A percentile compares a stretch with the other conserved stretches of the same genome.
Evolutionary conservation across 2,113 vertebrate genomes (phyloP).

Genomic region (Larimichthys polyactis): DNA sequence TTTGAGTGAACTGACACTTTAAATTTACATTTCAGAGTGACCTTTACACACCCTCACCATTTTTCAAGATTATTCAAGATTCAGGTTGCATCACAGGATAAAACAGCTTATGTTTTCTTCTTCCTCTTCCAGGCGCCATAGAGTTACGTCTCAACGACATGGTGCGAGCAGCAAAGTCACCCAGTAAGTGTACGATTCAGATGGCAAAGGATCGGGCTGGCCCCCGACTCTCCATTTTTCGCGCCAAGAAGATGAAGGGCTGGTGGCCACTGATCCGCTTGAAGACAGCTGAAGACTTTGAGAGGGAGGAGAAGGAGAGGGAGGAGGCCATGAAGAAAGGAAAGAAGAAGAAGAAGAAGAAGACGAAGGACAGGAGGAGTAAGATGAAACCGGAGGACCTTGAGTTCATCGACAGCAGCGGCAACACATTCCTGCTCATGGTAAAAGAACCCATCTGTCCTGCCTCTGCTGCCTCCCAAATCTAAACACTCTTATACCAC

Average conservation of each 20-base stretch:
- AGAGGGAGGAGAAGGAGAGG: constrained; percentile 85
- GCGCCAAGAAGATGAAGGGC: constrained; percentile 90
- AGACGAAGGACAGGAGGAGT: constrained; percentile 81
- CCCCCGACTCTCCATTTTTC: constrained; percentile 91
- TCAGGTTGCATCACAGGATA: too few species aligned
- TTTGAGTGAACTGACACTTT: too few species aligned
- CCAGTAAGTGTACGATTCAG: constrained; percentile 86
- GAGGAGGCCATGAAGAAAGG: constrained; percentile 81
- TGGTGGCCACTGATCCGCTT: constrained; percentile 94
- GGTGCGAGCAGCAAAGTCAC: constrained; percentile 87
- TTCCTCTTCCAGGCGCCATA: constrained; percentile 82
- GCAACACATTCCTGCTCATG: constrained; percentile 88
- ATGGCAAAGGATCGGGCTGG: constrained; percentile 88
- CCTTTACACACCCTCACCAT: background rate
- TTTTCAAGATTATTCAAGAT: background rate
- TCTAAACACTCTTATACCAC: too few species aligned
- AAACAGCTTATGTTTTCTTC: background rate
- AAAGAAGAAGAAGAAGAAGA: constrained; percentile 64
- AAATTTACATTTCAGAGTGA: too few species aligned
- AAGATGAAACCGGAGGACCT: constrained; percentile 86
- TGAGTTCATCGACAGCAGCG: constrained; percentile 87
- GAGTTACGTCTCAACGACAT: constrained; percentile 92
- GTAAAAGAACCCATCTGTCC: constrained; percentile 66
- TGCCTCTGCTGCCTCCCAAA: too few species aligned
- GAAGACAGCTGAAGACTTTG: constrained; percentile 87